Evolutionary conservation across 2,113 vertebrate species (phyloP).

Genomic region (Thalassoma bifasciatum): DNA sequence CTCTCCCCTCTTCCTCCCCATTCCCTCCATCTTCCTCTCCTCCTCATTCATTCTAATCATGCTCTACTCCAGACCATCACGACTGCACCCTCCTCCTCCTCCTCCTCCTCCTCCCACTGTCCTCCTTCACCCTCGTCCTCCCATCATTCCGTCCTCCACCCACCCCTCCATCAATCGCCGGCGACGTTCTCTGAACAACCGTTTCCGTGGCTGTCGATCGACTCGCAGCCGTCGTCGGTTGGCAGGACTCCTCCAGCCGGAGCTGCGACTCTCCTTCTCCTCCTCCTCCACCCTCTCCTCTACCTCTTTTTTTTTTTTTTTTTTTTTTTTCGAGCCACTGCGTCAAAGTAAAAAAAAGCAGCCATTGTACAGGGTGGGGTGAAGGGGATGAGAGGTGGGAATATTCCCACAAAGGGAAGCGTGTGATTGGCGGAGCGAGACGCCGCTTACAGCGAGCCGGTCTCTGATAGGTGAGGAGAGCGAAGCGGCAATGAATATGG

Average conservation of each 20-base stretch:
- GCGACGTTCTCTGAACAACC: slow-evolving; percentile 53
- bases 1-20: slow-evolving; percentile 12
- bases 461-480: slow-evolving; percentile 73
- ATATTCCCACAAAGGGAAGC: slow-evolving; percentile 56
- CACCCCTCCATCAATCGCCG: slow-evolving; percentile 47
- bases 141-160: slow-evolving; percentile 44
- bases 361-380: slow-evolving; percentile 76
- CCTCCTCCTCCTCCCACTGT: too few species aligned
- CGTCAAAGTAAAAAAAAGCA: slow-evolving; percentile 74
- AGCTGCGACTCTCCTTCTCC: slow-evolving; percentile 45
- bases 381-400: slow-evolving; percentile 65
- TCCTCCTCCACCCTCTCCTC: neutral
- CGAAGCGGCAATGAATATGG: slow-evolving; percentile 77
- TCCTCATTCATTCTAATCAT: slow-evolving; percentile 70
- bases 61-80: slow-evolving; percentile 59
- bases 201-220: slow-evolving; percentile 61
- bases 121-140: slow-evolving; percentile 33
- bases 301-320: slow-evolving; percentile 62
- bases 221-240: slow-evolving; percentile 51
- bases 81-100: slow-evolving; percentile 42
- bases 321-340: slow-evolving; percentile 71
- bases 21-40: slow-evolving; percentile 45
- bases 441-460: slow-evolving; percentile 54
- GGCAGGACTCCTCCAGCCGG: slow-evolving; percentile 52
- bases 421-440: slow-evolving; percentile 73